Evolutionary conservation across 1,140 invertebrate genomes (phyloP), one percentile per base, ranked within the genome.

Genomic region (Asbolus verrucosus): DNA sequence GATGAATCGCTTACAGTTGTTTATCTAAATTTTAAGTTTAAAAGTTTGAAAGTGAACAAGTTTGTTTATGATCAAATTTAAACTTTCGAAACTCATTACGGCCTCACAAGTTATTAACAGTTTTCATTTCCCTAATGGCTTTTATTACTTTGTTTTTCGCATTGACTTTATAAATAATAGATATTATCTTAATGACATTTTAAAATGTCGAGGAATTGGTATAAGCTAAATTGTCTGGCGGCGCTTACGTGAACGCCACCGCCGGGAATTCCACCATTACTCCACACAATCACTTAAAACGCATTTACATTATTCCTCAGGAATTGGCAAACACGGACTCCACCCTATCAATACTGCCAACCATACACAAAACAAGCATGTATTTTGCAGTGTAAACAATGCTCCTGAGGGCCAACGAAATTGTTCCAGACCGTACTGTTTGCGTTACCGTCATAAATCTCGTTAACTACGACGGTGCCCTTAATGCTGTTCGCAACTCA

Each of bases 31-130:
- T 63, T 63, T 36, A 41, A 63, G 61, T 54, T 54, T 54, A 54
- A 54, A 39, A 36, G 30, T 41, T 59, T 38, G 16, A 41, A 24
- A 63, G 33, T 63, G 61, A 63, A 63, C 61, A 63, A 63, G 61
- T 62, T 63, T 63, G 61, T 63, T 63, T 63, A 63, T 63, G 61
- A 63, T 63, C 61, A 63, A 63, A 63, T 63, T 63, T 63, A 41
- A 63, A 63, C 61, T 63, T 63, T 63, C 61, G 11, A 63, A 63
- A 63, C 61, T 63, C 61, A 63, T 63, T 63, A 62, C 61, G 16
- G 33, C 6, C 33, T 27, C 61, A 38, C 30, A 36, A 63, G 61
- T 63, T 63, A 63, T 63, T 63, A 63, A 41, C 61, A 63, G 33
- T 63, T 63, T 63, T 63, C 61, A 63, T 63, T 63, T 63, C 61